phyloP scores from a whole-genome alignment of 2,797 vertebrate species.

The Typhlichthys eigenmanni region DNA sequence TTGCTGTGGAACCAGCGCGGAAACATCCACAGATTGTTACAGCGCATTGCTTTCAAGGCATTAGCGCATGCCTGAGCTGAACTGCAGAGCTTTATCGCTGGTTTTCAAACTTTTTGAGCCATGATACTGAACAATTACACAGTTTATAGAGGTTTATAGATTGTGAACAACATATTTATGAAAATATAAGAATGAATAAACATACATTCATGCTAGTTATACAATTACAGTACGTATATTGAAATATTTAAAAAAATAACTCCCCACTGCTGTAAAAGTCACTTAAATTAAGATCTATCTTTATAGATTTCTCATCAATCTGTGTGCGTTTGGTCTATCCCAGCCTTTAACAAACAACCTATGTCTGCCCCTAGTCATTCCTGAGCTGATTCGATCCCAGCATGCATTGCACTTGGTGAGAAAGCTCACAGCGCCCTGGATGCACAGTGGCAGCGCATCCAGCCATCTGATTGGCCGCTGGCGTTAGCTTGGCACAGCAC shows the following conservation, averaged over 20 bases:
- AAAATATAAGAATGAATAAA: too few species aligned
- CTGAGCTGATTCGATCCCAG: constrained; percentile 1
- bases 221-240: too few species aligned
- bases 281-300: too few species aligned
- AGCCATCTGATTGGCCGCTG: constrained; percentile 66
- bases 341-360: too few species aligned
- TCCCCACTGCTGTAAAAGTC: too few species aligned
- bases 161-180: too few species aligned
- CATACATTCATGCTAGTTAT: not conserved
- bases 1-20: constrained; percentile 30
- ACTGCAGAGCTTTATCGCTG: not conserved
- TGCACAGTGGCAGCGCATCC: constrained; percentile 27
- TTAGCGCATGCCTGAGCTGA: constrained; percentile 8
- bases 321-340: not conserved
- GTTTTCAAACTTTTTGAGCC: too few species aligned
- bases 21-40: constrained; percentile 21
- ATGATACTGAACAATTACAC: too few species aligned
- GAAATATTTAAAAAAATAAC: too few species aligned
- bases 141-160: too few species aligned
- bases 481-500: constrained; percentile 67
- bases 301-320: not conserved
- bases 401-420: constrained; percentile 17
- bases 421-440: constrained; percentile 28
- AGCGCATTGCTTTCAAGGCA: constrained; percentile 24
- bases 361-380: not conserved